These are phyloP conservation scores for Oryzias dopingdopingensis DNA, from an alignment of 2,797 vertebrate species.

Conservation along the genomic window DNA sequence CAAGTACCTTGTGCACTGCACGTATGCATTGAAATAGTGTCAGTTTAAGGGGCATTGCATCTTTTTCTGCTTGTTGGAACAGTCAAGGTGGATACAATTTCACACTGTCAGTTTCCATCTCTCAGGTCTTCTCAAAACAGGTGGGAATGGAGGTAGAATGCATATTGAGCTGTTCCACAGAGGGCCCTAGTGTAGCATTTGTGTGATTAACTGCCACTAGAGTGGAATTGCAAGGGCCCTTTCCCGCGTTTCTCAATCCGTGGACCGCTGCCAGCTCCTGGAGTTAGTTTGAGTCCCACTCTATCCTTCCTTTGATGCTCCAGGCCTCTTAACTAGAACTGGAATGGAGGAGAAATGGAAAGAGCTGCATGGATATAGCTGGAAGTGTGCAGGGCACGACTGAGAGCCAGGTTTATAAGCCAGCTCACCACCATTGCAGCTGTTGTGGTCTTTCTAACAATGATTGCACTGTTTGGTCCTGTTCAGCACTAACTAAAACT, in stretches of 20 bases:
- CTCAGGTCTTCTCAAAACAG: conserved; percentile 41
- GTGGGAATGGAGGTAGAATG: conserved; percentile 36
- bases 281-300: conserved; percentile 60
- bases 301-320: conserved; percentile 58
- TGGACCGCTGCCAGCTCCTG: conserved; percentile 49
- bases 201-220: conserved; percentile 66
- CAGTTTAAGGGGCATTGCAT: not conserved
- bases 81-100: not conserved
- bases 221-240: conserved; percentile 61
- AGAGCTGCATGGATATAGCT: conserved; percentile 21
- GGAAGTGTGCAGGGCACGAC: conserved; percentile 31
- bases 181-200: conserved; percentile 45
- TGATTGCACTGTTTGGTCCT: conserved; percentile 66
- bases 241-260: conserved; percentile 63
- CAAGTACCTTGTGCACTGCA: conserved; percentile 6
- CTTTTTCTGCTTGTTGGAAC: conserved; percentile 5
- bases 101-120: conserved; percentile 40
- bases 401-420: conserved; percentile 45
- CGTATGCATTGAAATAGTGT: not conserved
- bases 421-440: conserved; percentile 62
- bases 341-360: conserved; percentile 27
- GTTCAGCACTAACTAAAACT: conserved; percentile 68
- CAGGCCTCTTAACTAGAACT: conserved; percentile 73
- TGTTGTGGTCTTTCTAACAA: conserved; percentile 72
- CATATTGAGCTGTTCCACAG: conserved; percentile 62